Evolutionary conservation across 2,797 vertebrate species (phyloP).

Genomic region (Cirrhinus mrigala): DNA sequence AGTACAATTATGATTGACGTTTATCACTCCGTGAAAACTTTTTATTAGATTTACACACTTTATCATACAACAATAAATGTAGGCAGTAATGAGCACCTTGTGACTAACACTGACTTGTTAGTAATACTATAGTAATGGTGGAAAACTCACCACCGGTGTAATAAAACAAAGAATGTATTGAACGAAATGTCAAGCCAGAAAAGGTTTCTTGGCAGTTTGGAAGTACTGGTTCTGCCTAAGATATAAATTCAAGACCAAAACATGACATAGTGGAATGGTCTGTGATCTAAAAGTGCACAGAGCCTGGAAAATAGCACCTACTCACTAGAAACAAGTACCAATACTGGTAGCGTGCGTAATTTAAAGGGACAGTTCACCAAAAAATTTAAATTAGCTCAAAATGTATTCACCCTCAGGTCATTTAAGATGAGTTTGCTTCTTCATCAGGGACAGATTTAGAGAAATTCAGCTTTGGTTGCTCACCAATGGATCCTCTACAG

Average conservation of each 20-base stretch:
- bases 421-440: neutral
- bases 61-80: slow-evolving; percentile 50
- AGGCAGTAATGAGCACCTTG: slow-evolving; percentile 63
- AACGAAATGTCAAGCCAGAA: slow-evolving; percentile 13
- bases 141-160: slow-evolving; percentile 40
- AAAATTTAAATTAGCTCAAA: neutral
- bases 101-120: slow-evolving; percentile 55
- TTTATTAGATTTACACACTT: slow-evolving; percentile 48
- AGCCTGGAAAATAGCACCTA: slow-evolving; percentile 57
- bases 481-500: neutral
- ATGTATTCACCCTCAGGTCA: neutral
- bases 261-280: neutral
- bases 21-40: slow-evolving; percentile 15
- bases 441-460: neutral
- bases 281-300: slow-evolving; percentile 35
- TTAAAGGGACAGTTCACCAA: neutral
- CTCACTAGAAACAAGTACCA: slow-evolving; percentile 48
- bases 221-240: slow-evolving; percentile 25
- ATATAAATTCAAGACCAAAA: neutral
- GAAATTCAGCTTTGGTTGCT: neutral
- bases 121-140: slow-evolving; percentile 43
- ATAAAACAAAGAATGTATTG: slow-evolving; percentile 23
- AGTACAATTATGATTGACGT: neutral
- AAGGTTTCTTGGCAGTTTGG: slow-evolving; percentile 33
- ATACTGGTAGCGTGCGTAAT: slow-evolving; percentile 8